Evolutionary conservation across 2,888 invertebrate species (phyloP), one percentile per base, ranked within the genome.

Genomic region (Steinernema hermaphroditum): DNA sequence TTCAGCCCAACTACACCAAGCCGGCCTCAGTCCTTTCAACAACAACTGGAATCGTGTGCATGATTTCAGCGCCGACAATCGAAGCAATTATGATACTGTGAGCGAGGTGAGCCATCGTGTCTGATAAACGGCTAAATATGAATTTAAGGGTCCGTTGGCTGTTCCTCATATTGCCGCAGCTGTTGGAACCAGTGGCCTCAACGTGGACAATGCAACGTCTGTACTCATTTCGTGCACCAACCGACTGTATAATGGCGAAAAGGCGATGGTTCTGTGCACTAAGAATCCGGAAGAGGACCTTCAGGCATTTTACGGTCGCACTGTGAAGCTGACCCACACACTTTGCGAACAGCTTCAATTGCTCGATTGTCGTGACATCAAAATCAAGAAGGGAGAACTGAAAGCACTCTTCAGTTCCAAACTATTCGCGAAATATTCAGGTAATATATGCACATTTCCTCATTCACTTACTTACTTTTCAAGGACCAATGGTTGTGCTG

Each of bases 21-120:
- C 82, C 16, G 76, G 76, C 8, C 72, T 84, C 34, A 78, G 78
- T 69, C 77, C 80, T 12, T 85, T 85, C 77, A 78, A 76, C 1
- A 82, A 85, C 71, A 75, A 77, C 9, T 81, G 81, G 77, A 57
- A 62, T 16, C 74, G 78, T 24, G 81, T 81, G 4, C 83, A 84
- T 75, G 83, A 84, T 68, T 84, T 85, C 74, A 84, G 12, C 49
- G 44, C 69, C 29, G 37, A 22, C 1, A 69, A 69, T 24, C 37
- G 16, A 27, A 34, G 69, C 43, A 69, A 69, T 29, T 69, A 46
- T 29, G 37, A 24, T 14, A 69, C 29, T 41, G 46, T 44, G 27
- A 41, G 29, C 43, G 69, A 49, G 29, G 69, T 49, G 37, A 27
- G 69, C 19, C 6, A 16, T 41, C 12, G 24, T 4, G 27, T 24